Evolutionary conservation across 2,888 invertebrate genomes (phyloP).

Genomic region (Carpatolechia fugitivella): DNA sequence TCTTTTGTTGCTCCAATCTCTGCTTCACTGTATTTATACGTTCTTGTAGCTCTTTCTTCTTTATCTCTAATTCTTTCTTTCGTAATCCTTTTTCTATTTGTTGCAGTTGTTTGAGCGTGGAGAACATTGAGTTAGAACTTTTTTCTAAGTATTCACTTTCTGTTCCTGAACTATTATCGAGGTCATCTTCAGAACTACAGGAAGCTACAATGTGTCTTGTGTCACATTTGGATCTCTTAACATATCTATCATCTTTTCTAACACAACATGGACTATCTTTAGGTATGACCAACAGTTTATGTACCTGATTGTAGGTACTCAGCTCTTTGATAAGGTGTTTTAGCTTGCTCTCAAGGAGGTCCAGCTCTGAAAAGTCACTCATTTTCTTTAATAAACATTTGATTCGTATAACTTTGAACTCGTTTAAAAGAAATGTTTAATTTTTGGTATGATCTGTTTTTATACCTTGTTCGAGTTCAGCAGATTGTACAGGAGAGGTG

Average conservation of each 20-base stretch:
- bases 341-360: not conserved
- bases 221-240: not conserved
- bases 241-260: not conserved
- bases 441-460: no score
- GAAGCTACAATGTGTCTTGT: not conserved
- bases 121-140: not conserved
- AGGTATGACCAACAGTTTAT: not conserved
- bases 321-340: not conserved
- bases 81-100: not conserved
- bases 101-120: not conserved
- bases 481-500: no score
- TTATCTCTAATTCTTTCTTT: conserved; percentile 11
- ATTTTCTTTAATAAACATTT: not conserved
- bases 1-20: not conserved
- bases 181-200: not conserved
- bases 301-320: not conserved
- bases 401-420: not conserved
- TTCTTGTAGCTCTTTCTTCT: not conserved
- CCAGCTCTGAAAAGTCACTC: not conserved
- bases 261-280: not conserved
- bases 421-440: no score
- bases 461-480: no score
- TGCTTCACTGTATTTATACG: not conserved
- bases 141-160: not conserved
- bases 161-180: not conserved